Evolutionary conservation across 2,113 vertebrate genomes (phyloP).

Genomic region (Willisornis vidua): DNA sequence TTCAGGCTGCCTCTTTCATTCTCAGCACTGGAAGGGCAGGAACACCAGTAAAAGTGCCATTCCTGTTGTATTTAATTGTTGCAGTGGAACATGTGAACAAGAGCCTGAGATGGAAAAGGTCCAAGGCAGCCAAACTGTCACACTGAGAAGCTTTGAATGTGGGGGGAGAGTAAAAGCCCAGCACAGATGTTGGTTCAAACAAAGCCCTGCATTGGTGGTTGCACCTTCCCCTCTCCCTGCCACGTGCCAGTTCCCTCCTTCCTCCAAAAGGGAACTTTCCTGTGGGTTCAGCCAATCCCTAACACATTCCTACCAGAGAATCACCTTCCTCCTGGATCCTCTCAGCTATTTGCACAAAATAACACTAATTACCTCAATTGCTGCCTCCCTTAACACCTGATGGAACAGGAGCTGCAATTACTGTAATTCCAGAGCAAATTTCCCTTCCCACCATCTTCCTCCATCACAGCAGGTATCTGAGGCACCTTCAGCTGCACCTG

Average conservation of each 20-base stretch:
- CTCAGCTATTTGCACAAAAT: conserved; percentile 22
- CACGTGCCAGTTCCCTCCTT: neutral
- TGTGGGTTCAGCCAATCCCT: neutral
- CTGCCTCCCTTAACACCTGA: neutral
- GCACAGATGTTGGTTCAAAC: neutral
- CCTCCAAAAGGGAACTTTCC: neutral
- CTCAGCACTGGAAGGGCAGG: neutral
- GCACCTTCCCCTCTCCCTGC: neutral
- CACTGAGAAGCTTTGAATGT: neutral
- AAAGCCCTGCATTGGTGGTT: neutral
- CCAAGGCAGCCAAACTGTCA: neutral
- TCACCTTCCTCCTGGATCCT: neutral
- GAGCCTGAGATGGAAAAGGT: neutral
- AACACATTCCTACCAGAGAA: neutral
- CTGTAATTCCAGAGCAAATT: neutral
- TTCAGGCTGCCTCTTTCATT: neutral
- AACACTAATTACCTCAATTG: conserved; percentile 22
- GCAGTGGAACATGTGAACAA: neutral
- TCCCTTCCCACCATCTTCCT: conserved; percentile 2
- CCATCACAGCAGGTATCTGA: neutral
- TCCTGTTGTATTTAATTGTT: neutral
- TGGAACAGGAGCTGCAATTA: conserved; percentile 39
- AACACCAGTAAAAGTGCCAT: neutral
- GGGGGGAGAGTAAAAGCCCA: neutral
- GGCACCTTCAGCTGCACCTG: neutral